phyloP scores from a whole-genome alignment of 2,888 invertebrate species.

The Pherbina coryleti region DNA sequence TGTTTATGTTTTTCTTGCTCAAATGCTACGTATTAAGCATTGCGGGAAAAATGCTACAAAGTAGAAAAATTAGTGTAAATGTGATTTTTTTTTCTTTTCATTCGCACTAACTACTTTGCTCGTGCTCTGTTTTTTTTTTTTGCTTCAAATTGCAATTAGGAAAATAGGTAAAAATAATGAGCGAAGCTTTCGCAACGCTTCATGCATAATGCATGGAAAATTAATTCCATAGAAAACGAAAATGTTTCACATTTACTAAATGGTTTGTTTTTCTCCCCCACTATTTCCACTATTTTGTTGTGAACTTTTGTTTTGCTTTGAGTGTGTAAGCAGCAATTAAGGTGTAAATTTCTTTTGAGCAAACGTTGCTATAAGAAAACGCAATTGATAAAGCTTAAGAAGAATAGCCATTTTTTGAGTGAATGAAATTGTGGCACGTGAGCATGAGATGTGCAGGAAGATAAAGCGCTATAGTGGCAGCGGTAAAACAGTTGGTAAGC shows the following conservation, averaged over 20 bases:
- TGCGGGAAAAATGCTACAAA: too few species aligned
- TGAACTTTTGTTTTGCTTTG: background rate
- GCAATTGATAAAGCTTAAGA: background rate
- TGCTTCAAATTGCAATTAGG: constrained; percentile 58
- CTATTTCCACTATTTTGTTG: too few species aligned
- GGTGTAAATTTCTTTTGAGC: background rate
- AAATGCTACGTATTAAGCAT: too few species aligned
- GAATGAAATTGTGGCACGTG: background rate
- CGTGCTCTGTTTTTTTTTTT: constrained; percentile 48
- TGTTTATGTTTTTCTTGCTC: constrained; percentile 30
- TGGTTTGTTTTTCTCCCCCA: background rate
- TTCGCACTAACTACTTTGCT: too few species aligned
- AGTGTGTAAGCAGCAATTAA: background rate
- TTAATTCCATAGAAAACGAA: constrained; percentile 9
- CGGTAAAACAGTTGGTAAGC: background rate
- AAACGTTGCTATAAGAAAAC: background rate
- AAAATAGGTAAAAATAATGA: constrained; percentile 45
- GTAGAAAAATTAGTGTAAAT: too few species aligned
- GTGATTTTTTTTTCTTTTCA: too few species aligned
- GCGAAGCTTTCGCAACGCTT: constrained; percentile 37
- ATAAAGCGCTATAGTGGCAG: background rate
- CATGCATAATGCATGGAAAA: constrained; percentile 55
- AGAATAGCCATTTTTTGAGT: too few species aligned
- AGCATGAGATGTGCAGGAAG: background rate
- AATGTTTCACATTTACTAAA: background rate